Evolutionary conservation across 2,113 vertebrate genomes (phyloP).

Genomic region (Bostrychus sinensis): DNA sequence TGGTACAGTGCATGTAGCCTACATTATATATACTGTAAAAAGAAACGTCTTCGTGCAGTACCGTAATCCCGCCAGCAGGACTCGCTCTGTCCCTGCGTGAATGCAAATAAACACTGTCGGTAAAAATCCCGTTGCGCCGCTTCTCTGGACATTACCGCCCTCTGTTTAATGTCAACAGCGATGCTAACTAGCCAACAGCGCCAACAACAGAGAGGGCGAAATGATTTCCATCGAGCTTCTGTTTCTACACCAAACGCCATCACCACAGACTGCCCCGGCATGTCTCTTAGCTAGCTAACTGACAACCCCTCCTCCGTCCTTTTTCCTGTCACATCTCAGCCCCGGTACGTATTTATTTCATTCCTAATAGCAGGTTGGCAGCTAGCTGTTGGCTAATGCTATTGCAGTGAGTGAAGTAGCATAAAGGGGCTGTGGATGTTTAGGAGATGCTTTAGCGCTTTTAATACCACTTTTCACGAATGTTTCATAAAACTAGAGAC

Average conservation of each 20-base stretch:
- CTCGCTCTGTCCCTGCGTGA: constrained; percentile 16
- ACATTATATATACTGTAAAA: too few relatives aligned
- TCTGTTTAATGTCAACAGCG: constrained; percentile 41
- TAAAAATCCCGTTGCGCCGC: constrained; percentile 32
- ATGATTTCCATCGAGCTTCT: constrained; percentile 58
- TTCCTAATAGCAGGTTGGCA: constrained; percentile 11
- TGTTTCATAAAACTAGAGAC: not conserved
- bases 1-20: too few relatives aligned
- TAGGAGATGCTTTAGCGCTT: not conserved
- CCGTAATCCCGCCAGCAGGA: not conserved
- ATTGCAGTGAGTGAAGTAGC: constrained; percentile 39
- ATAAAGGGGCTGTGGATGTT: not conserved
- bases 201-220: constrained; percentile 47
- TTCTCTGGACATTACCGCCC: constrained; percentile 35
- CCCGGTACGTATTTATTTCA: constrained; percentile 57
- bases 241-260: constrained; percentile 20
- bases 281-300: constrained; percentile 43
- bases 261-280: constrained; percentile 25
- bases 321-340: constrained; percentile 20
- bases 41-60: not conserved
- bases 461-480: not conserved
- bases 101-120: fast-evolving
- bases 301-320: not conserved
- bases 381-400: constrained; percentile 25
- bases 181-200: constrained; percentile 40